Conservation (phyloP, 2,888 invertebrate genomes). For the Hydroisotoma schaefferi region DNA sequence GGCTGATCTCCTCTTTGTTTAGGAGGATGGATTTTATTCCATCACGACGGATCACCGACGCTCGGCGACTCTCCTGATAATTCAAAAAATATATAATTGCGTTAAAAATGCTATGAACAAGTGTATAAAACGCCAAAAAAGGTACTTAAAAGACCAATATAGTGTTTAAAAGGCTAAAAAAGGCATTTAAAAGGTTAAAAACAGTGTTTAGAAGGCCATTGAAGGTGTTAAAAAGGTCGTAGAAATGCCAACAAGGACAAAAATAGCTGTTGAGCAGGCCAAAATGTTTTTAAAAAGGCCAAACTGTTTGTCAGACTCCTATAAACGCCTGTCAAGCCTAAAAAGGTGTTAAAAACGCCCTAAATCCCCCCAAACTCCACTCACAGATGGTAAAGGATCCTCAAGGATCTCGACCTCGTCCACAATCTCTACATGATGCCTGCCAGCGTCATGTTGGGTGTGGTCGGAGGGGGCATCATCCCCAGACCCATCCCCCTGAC, state of each 20-base stretch:
- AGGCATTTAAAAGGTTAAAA: neutral
- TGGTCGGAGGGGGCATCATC: slow-evolving; percentile 5
- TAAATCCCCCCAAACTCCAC: too few species aligned
- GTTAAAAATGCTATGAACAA: too few species aligned
- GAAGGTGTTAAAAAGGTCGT: too few species aligned
- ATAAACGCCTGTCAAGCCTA: too few species aligned
- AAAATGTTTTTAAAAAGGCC: too few species aligned
- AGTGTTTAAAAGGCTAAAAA: neutral
- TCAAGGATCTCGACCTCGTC: slow-evolving; percentile 62
- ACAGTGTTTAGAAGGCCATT: too few species aligned
- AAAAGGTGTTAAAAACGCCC: too few species aligned
- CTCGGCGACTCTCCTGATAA: slow-evolving; percentile 23
- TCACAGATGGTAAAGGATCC: slow-evolving; percentile 22
- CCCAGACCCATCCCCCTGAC: neutral
- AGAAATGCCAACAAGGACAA: too few species aligned
- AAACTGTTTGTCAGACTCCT: too few species aligned
- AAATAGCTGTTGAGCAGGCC: too few species aligned
- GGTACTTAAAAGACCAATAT: neutral
- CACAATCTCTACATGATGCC: slow-evolving; percentile 68
- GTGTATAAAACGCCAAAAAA: too few species aligned
- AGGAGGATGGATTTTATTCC: slow-evolving; percentile 71
- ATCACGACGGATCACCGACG: slow-evolving; percentile 50
- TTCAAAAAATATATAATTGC: too few species aligned
- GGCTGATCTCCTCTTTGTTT: slow-evolving; percentile 67
- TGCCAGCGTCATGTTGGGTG: slow-evolving; percentile 48